Evolutionary conservation across 2,797 vertebrate genomes (phyloP).

Genomic region (Orientallactaga sibirica): DNA sequence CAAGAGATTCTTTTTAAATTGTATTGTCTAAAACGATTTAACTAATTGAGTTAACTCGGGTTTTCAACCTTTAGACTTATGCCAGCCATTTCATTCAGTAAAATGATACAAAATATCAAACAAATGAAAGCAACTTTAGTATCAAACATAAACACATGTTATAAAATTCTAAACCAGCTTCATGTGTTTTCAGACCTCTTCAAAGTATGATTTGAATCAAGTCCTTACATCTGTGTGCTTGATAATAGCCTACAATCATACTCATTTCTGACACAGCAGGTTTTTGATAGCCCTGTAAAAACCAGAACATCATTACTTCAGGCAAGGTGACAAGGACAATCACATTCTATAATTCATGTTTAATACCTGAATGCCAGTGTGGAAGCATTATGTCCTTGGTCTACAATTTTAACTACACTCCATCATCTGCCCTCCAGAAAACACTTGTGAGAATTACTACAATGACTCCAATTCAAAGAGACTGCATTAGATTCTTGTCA

Average conservation of each 20-base stretch:
- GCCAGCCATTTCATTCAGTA: neutral
- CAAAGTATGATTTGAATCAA: conserved; percentile 82
- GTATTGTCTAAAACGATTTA: neutral
- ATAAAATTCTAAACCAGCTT: conserved; percentile 66
- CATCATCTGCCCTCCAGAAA: conserved; percentile 70
- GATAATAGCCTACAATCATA: conserved; percentile 89
- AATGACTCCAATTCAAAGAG: conserved; percentile 67
- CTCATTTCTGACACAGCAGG: conserved; percentile 93
- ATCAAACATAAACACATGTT: neutral
- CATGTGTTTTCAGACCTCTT: conserved; percentile 69
- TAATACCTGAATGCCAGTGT: conserved; percentile 92
- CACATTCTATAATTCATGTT: conserved; percentile 93
- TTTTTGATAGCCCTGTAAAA: conserved; percentile 92
- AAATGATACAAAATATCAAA: conserved; percentile 9
- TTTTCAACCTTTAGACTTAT: neutral
- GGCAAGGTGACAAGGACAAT: conserved; percentile 95
- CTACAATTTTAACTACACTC: conserved; percentile 78
- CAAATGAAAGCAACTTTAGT: neutral
- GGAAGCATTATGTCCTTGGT: conserved; percentile 90
- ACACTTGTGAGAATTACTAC: conserved; percentile 76
- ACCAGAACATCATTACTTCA: conserved; percentile 93
- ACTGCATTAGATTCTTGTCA: conserved; percentile 57
- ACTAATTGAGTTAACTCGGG: neutral
- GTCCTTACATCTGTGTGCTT: conserved; percentile 77
- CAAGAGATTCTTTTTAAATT: neutral